These are phyloP conservation scores for Drosophila miranda DNA, from an alignment of 1,140 invertebrate species.

Conservation along the genomic window DNA sequence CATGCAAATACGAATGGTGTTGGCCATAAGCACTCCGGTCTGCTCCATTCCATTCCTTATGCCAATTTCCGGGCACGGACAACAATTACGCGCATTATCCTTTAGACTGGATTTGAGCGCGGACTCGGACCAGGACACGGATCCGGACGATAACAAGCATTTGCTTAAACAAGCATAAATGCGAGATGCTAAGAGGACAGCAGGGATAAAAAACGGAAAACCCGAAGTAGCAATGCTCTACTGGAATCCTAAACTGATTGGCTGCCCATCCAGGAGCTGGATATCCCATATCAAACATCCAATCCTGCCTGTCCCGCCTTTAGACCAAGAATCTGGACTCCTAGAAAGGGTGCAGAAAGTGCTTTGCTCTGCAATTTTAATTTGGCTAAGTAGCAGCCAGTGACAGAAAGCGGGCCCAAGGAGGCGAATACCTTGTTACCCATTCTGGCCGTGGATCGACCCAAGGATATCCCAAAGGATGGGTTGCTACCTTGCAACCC, in stretches of 20 bases:
- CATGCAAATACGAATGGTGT: conserved; percentile 57
- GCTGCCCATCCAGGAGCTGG: background rate
- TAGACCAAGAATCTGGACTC: background rate
- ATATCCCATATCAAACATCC: background rate
- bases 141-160: conserved; percentile 68
- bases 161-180: conserved; percentile 80
- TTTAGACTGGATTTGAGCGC: conserved; percentile 56
- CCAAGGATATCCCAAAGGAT: conserved; percentile 13
- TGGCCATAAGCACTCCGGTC: conserved; percentile 16
- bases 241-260: background rate
- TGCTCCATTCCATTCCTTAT: conserved; percentile 16
- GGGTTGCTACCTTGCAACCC: conserved; percentile 16
- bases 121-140: conserved; percentile 18
- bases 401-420: conserved; percentile 49
- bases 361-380: conserved; percentile 62
- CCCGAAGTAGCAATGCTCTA: conserved; percentile 21
- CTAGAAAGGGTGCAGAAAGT: conserved; percentile 20
- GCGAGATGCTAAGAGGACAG: conserved; percentile 57
- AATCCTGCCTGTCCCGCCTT: too few relatives aligned
- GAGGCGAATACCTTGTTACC: conserved; percentile 43
- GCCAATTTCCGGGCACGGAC: conserved; percentile 57
- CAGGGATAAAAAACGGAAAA: conserved; percentile 22
- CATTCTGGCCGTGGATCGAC: conserved; percentile 9
- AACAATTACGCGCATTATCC: conserved; percentile 78
- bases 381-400: conserved; percentile 74